Conservation (phyloP, 2,888 invertebrate species). For the Xestia xanthographa region DNA sequence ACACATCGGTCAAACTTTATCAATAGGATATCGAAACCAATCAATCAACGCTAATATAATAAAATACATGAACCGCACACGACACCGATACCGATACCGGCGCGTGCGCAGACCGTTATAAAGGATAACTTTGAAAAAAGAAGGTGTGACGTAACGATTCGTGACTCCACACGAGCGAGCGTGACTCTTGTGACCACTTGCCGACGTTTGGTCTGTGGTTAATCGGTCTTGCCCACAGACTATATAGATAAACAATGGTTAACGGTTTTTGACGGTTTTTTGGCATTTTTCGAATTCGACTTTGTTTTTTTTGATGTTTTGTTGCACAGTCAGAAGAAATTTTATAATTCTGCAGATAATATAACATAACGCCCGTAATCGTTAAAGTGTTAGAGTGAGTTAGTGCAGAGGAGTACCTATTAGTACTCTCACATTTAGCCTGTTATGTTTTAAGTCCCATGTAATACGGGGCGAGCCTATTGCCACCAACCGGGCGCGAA, state of each 20-base stretch:
- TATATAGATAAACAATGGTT: constrained; percentile 64
- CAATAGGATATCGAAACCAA: constrained; percentile 64
- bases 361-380: too few relatives aligned
- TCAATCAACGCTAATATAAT: constrained; percentile 70
- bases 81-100: constrained; percentile 68
- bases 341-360: background rate
- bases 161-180: constrained; percentile 73
- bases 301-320: background rate
- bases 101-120: constrained; percentile 72
- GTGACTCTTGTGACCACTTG: constrained; percentile 77
- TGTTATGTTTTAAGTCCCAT: too few relatives aligned
- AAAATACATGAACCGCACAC: constrained; percentile 66
- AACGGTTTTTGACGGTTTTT: constrained; percentile 55
- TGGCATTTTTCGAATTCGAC: constrained; percentile 7
- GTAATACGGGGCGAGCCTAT: too few relatives aligned
- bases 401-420: too few relatives aligned
- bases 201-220: constrained; percentile 63
- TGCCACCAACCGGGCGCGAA: too few relatives aligned
- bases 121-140: constrained; percentile 69
- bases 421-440: too few relatives aligned
- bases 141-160: constrained; percentile 76
- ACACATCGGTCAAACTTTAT: constrained; percentile 68
- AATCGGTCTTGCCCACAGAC: constrained; percentile 68
- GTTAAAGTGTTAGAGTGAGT: too few relatives aligned
- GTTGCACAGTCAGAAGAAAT: constrained; percentile 20